Evolutionary conservation across 2,888 invertebrate genomes (phyloP), one percentile per base, ranked within the genome.

Genomic region (Leptinotarsa peninsularis): DNA sequence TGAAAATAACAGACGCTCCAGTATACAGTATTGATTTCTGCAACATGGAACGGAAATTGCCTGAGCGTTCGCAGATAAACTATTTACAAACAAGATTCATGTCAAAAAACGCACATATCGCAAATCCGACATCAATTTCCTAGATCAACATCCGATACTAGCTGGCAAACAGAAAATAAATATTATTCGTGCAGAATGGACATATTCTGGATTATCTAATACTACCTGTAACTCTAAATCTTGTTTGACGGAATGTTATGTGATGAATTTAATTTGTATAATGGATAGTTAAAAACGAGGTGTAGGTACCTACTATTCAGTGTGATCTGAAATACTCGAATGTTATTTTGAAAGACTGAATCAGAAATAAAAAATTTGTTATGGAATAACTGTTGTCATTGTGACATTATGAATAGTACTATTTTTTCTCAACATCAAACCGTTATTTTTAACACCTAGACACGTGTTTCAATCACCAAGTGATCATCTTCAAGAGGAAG

Each of bases 51-150:
- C 70, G 79, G 74, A 81, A 79, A 81, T 81, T 80, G 78, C 77
- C 78, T 78, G 80, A 81, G 81, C 81, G 81, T 76, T 82, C 75
- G 76, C 80, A 80, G 80, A 81, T 82, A 81, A 80, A 81, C 81
- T 80, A 82, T 82, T 82, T 79, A 81, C 80, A 80, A 81, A 82
- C 82, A 82, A 82, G 80, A 79, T 81, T 76, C 75, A 76, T 78
- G 76, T 78, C 75, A 76, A 74, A 76, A 77, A 79, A 76, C 77
- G 54, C 56, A 69, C 33, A 69, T 69, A n/a, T 63, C 3, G 63
- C 33, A 63, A 63, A 63, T 63, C 43, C 43, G 63, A 33, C 67
- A 63, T 75, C 74, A 75, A 75, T 75, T 75, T 75, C 74, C 74
- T 67, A 71, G 71, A 71, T 71, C 67, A 66, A 21, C 50, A 71